Evolutionary conservation across 2,113 vertebrate genomes (phyloP).

Genomic region (Tympanuchus pallidicinctus): DNA sequence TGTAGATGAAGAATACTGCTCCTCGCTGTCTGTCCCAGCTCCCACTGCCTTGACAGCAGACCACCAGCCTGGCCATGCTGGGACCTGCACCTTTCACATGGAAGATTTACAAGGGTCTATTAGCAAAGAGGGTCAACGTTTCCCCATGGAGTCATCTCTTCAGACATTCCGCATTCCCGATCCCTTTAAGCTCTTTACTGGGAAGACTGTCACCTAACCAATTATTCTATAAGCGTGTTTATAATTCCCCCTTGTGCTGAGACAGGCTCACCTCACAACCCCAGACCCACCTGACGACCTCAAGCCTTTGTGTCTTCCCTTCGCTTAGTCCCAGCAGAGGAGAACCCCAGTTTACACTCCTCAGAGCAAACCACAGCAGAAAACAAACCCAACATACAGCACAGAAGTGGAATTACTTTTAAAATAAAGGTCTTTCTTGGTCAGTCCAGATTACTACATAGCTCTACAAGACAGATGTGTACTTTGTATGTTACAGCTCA

Average conservation of each 20-base stretch:
- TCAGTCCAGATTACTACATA: slow-evolving; percentile 13
- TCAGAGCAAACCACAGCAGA: slow-evolving; percentile 39
- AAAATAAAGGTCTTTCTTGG: neutral
- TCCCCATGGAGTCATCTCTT: neutral
- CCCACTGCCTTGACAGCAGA: fast-evolving
- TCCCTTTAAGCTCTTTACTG: neutral
- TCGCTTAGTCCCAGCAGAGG: neutral
- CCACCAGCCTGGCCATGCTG: neutral
- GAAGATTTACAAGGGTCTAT: neutral
- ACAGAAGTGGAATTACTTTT: neutral
- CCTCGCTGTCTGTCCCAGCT: neutral
- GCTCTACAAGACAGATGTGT: slow-evolving; percentile 11
- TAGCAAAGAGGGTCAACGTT: neutral
- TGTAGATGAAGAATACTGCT: fast-evolving
- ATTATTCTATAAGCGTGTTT: neutral
- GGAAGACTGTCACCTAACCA: neutral
- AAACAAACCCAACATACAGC: neutral
- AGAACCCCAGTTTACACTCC: neutral
- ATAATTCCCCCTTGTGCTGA: neutral
- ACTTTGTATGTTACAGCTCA: slow-evolving; percentile 20
- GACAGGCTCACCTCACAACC: neutral
- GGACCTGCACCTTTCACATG: neutral
- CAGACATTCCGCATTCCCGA: neutral
- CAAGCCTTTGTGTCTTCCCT: neutral
- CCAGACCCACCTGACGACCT: neutral